phyloP scores from a whole-genome alignment of 2,888 invertebrate species.

The Germaria angustata region DNA sequence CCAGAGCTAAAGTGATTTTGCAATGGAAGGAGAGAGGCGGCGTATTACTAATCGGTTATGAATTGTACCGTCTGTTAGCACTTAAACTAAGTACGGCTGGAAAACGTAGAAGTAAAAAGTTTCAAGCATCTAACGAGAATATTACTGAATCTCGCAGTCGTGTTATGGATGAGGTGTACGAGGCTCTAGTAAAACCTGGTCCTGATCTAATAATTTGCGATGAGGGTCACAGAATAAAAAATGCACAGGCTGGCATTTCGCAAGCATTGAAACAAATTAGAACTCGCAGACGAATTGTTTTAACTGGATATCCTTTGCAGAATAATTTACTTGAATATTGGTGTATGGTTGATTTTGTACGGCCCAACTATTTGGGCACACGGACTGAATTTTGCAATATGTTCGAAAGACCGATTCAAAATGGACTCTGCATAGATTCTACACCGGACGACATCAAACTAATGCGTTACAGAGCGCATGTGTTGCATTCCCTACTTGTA shows the following conservation, averaged over 20 bases:
- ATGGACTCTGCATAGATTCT: slow-evolving; percentile 98
- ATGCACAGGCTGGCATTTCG: slow-evolving; percentile 97
- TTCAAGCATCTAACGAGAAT: slow-evolving; percentile 75
- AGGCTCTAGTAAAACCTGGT: slow-evolving; percentile 92
- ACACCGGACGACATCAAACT: slow-evolving; percentile 95
- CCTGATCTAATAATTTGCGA: slow-evolving; percentile 97
- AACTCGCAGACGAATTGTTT: slow-evolving; percentile 95
- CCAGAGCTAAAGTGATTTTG: slow-evolving; percentile 91
- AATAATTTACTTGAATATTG: slow-evolving; percentile 98
- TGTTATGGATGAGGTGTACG: slow-evolving; percentile 91
- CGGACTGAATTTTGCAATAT: slow-evolving; percentile 98
- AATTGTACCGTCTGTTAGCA: slow-evolving; percentile 94
- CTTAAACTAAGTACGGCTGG: slow-evolving; percentile 83
- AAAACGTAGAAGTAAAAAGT: slow-evolving; percentile 81
- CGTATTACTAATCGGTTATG: slow-evolving; percentile 97
- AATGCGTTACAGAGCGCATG: slow-evolving; percentile 97
- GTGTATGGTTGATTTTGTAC: slow-evolving; percentile 99
- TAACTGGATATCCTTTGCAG: slow-evolving; percentile 98
- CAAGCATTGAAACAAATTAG: slow-evolving; percentile 96
- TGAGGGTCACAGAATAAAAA: slow-evolving; percentile 98
- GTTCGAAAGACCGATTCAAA: slow-evolving; percentile 99
- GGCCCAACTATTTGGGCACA: slow-evolving; percentile 97
- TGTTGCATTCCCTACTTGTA: slow-evolving; percentile 94
- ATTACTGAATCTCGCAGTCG: slow-evolving; percentile 84
- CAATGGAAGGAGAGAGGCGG: slow-evolving; percentile 95